phyloP scores from a whole-genome alignment of 2,113 vertebrate species.

The Scalopus aquaticus region DNA sequence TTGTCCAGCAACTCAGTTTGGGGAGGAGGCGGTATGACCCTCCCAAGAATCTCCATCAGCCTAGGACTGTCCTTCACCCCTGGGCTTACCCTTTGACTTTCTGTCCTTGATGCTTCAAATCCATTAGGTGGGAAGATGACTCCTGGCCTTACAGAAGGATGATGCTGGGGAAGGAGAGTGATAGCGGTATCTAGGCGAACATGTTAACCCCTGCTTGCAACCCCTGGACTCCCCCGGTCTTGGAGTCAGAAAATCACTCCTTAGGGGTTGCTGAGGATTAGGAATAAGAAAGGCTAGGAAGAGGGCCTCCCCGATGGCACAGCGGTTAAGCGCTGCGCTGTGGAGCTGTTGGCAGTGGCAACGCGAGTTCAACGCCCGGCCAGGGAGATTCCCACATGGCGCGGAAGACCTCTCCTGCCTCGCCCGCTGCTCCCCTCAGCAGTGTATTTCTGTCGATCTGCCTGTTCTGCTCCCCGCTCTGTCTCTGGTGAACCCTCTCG shows the following conservation, averaged over 20 bases:
- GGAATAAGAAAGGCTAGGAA: no score
- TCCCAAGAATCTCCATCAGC: not conserved
- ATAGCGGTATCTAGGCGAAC: not conserved
- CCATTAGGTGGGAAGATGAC: not conserved
- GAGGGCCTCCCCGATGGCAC: no score
- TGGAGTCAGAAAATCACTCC: not conserved
- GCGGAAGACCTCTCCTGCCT: no score
- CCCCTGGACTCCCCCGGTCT: not conserved
- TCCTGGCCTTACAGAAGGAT: not conserved
- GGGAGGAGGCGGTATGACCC: rapidly evolving
- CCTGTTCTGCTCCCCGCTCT: no score
- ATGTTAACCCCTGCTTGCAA: not conserved
- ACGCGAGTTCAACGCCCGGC: no score
- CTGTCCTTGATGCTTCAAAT: not conserved
- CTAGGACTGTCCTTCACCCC: not conserved
- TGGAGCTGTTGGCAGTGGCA: no score
- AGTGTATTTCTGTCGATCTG: no score
- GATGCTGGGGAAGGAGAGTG: not conserved
- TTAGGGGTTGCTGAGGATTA: not conserved
- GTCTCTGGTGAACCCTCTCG: no score
- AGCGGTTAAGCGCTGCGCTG: no score
- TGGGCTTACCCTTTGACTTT: not conserved
- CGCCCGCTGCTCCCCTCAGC: no score
- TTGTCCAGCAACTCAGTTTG: not conserved
- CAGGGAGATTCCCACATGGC: no score